Conservation (phyloP, 2,888 invertebrate species). For the Hermaeophaga mercurialis region DNA sequence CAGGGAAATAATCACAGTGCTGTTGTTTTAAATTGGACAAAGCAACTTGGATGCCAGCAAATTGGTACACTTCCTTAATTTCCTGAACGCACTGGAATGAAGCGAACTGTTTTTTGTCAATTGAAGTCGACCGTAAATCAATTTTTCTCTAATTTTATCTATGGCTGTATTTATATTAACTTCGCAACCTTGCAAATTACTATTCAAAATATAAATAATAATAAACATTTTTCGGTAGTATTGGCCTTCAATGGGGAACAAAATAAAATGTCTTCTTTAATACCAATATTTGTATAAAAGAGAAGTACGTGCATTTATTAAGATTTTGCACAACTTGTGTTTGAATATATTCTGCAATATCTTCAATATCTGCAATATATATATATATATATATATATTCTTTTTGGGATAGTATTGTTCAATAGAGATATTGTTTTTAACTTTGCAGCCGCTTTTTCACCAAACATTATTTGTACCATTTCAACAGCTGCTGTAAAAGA, state of each 20-base stretch:
- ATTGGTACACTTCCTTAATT: too few species aligned
- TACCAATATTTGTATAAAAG: neutral
- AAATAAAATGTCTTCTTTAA: conserved; percentile 14
- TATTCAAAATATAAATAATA: neutral
- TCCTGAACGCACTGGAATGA: too few species aligned
- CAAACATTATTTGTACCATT: conserved; percentile 10
- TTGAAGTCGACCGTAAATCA: too few species aligned
- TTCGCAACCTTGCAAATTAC: neutral
- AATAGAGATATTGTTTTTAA: conserved; percentile 10
- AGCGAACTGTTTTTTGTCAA: too few species aligned
- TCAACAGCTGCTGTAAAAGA: conserved; percentile 13
- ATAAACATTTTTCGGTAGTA: conserved; percentile 15
- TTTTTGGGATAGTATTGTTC: conserved; percentile 1
- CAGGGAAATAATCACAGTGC: too few species aligned
- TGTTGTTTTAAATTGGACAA: too few species aligned
- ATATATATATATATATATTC: too few species aligned
- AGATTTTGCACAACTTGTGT: conserved; percentile 9
- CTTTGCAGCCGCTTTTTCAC: conserved; percentile 6
- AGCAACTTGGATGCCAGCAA: too few species aligned
- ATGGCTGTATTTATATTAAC: too few species aligned
- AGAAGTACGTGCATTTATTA: neutral
- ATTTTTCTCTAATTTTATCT: too few species aligned
- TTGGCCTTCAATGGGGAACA: conserved; percentile 10
- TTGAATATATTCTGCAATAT: conserved; percentile 6
- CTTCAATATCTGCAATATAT: too few species aligned